Percentiles rank a stretch among this genome's conserved stretches.
These are phyloP conservation scores for Gopherus flavomarginatus DNA, from an alignment of 2,113 vertebrate genomes.

Conservation along the genomic window DNA sequence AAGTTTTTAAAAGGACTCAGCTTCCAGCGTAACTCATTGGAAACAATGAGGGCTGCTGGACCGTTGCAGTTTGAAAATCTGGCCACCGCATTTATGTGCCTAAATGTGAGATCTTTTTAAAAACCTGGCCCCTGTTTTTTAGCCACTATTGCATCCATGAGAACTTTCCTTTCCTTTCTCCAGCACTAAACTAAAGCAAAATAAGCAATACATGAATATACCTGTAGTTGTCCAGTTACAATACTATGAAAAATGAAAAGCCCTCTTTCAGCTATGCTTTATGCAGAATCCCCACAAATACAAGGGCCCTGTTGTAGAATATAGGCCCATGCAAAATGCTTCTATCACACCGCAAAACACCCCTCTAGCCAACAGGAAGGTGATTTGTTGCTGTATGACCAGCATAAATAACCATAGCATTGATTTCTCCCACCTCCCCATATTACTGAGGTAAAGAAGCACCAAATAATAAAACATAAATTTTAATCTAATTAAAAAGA, in stretches of 20 bases:
- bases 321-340: not conserved
- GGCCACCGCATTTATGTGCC: not conserved
- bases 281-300: not conserved
- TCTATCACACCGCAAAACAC: not conserved
- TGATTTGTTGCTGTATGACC: not conserved
- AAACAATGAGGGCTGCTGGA: not conserved
- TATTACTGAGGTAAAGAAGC: not conserved
- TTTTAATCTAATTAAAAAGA: slow-evolving; percentile 8
- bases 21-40: not conserved
- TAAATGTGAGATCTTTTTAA: not conserved
- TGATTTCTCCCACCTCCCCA: not conserved
- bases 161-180: not conserved
- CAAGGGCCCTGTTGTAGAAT: not conserved
- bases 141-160: not conserved
- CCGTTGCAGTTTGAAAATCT: not conserved
- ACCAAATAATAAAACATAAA: slow-evolving; percentile 22
- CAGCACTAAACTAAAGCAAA: not conserved
- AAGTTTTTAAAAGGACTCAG: not conserved
- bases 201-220: not conserved
- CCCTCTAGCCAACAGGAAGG: not conserved
- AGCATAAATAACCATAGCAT: not conserved
- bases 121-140: not conserved
- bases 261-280: not conserved
- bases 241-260: not conserved
- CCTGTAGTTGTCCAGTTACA: not conserved